phyloP scores from a whole-genome alignment of 2,113 vertebrate species.

The Gymnocephalus cernua region DNA sequence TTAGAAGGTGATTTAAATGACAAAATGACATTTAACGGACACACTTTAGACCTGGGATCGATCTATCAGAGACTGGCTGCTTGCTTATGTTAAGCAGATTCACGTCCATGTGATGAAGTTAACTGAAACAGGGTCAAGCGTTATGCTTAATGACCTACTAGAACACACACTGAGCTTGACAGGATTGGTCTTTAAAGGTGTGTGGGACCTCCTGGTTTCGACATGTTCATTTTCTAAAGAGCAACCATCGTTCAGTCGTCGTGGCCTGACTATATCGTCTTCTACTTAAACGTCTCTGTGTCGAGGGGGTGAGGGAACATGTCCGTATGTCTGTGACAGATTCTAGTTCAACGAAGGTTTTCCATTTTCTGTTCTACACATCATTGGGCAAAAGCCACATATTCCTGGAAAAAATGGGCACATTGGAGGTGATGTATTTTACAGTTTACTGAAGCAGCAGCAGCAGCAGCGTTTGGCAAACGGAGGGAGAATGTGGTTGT shows the following conservation, averaged over 20 bases:
- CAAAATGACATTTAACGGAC: slow-evolving; percentile 54
- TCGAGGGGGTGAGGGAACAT: neutral
- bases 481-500: neutral
- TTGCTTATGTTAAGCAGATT: slow-evolving; percentile 56
- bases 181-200: slow-evolving; percentile 30
- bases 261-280: neutral
- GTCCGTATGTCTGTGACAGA: neutral
- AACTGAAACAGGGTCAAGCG: slow-evolving; percentile 35
- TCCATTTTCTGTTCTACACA: slow-evolving; percentile 1
- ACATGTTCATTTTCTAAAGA: slow-evolving; percentile 12
- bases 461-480: neutral
- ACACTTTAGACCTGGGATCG: slow-evolving; percentile 47
- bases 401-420: neutral
- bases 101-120: slow-evolving; percentile 56
- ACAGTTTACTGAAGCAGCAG: slow-evolving; percentile 3
- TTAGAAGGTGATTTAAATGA: slow-evolving; percentile 49
- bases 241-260: neutral
- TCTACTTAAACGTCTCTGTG: neutral
- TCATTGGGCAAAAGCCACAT: neutral
- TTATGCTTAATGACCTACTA: slow-evolving; percentile 23
- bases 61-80: slow-evolving; percentile 50
- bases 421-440: neutral
- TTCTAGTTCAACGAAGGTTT: slow-evolving; percentile 13
- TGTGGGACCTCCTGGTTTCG: neutral
- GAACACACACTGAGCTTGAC: slow-evolving; percentile 20